These are phyloP conservation scores for Anhinga anhinga DNA, from an alignment of 2,113 vertebrate genomes.

Conservation along the genomic window DNA sequence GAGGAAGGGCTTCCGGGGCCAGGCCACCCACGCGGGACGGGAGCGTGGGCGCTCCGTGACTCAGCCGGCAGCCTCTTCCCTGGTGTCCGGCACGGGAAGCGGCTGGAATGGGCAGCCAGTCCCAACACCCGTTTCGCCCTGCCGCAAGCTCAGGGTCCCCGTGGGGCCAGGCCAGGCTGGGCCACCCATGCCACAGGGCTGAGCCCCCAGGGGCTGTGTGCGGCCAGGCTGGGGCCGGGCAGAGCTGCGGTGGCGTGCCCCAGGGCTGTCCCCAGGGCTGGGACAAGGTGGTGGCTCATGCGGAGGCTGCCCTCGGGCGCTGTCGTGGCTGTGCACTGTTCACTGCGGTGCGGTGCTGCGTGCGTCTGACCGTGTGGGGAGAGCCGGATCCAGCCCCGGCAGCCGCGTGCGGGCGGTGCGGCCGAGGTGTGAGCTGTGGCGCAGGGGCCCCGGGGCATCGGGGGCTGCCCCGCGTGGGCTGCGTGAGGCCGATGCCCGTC, in stretches of 20 bases:
- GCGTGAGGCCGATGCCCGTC: not conserved
- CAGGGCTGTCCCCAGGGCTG: not conserved
- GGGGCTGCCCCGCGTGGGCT: fast-evolving
- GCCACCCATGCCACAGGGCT: not conserved
- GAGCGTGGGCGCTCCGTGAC: not conserved
- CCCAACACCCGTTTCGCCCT: not conserved
- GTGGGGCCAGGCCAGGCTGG: not conserved
- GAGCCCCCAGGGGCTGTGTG: not conserved
- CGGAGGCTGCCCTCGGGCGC: not conserved
- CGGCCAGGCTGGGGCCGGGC: fast-evolving
- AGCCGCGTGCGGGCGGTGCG: fast-evolving
- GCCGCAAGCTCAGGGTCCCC: fast-evolving
- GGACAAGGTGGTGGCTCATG: not conserved
- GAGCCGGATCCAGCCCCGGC: fast-evolving
- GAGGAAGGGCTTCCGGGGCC: constrained; percentile 51
- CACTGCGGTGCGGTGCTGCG: fast-evolving
- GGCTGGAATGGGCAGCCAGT: not conserved
- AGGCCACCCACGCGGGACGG: constrained; percentile 8
- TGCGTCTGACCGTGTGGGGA: not conserved
- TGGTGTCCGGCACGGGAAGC: fast-evolving
- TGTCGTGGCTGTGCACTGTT: fast-evolving
- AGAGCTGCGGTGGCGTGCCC: not conserved
- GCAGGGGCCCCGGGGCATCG: fast-evolving
- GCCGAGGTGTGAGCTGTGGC: fast-evolving
- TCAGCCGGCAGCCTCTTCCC: not conserved